Evolutionary conservation across 2,113 vertebrate genomes (phyloP).

Genomic region (Odocoileus virginianus): DNA sequence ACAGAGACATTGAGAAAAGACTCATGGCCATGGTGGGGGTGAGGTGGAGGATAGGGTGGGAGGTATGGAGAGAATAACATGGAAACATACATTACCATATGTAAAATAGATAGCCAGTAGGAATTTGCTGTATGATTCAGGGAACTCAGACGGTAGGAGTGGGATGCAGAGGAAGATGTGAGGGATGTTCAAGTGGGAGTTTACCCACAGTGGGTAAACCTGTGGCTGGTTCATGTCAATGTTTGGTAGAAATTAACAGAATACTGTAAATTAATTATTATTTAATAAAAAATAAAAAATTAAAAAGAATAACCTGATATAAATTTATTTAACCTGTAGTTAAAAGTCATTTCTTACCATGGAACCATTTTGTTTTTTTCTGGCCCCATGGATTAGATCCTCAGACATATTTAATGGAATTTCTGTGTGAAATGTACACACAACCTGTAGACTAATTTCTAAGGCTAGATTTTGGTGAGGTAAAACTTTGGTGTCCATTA

Average conservation of each 20-base stretch:
- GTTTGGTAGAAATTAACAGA: not conserved
- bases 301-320: slow-evolving; percentile 26
- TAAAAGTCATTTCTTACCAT: slow-evolving; percentile 55
- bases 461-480: not conserved
- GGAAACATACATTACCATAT: not conserved
- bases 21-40: not conserved
- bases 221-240: not conserved
- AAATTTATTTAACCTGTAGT: slow-evolving; percentile 54
- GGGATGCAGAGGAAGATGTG: not conserved
- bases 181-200: not conserved
- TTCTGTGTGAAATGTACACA: slow-evolving; percentile 43
- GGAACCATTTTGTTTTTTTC: not conserved
- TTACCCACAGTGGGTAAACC: not conserved
- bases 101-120: not conserved
- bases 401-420: slow-evolving; percentile 42
- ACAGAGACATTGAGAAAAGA: not conserved
- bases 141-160: not conserved
- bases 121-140: not conserved
- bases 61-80: not conserved
- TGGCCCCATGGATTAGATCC: not conserved
- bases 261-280: not conserved
- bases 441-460: slow-evolving; percentile 37
- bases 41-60: not conserved
- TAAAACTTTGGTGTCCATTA: not conserved
- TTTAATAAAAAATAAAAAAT: not conserved